Evolutionary conservation across 2,113 vertebrate genomes (phyloP).

Genomic region (Axis porcinus): DNA sequence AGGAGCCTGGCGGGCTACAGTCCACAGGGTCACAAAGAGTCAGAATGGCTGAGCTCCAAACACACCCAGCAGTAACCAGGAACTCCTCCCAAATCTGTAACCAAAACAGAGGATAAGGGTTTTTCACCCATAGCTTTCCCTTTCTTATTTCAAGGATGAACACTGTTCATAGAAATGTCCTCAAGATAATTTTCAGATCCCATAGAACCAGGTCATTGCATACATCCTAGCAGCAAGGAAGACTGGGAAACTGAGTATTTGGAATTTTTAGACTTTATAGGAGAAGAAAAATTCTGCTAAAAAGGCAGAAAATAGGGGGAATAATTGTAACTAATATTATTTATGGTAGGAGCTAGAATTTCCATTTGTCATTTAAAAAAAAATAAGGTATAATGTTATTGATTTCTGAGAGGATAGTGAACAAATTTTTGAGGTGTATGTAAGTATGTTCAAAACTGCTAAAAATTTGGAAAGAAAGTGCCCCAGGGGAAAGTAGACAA

Average conservation of each 20-base stretch:
- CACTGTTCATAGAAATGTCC: background rate
- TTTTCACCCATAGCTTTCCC: background rate
- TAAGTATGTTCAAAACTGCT: background rate
- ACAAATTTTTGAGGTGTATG: background rate
- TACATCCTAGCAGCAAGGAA: background rate
- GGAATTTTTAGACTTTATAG: background rate
- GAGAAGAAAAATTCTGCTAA: background rate
- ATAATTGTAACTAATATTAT: background rate
- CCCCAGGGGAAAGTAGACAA: background rate
- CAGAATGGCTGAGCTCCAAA: accelerated
- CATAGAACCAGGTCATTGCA: background rate
- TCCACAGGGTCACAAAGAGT: background rate
- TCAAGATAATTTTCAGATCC: background rate
- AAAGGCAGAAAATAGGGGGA: background rate
- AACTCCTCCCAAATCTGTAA: background rate
- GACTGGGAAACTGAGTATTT: too few relatives aligned
- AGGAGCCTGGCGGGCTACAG: background rate
- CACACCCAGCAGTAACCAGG: background rate
- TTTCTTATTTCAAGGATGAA: background rate
- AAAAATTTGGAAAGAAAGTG: background rate
- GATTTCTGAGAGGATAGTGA: background rate
- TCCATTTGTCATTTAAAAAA: background rate
- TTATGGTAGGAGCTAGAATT: background rate
- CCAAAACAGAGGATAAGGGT: background rate
- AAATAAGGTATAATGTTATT: background rate